These are phyloP conservation scores for Paedocypris micromegethes DNA, from an alignment of 2,797 vertebrate species.

Conservation along the genomic window DNA sequence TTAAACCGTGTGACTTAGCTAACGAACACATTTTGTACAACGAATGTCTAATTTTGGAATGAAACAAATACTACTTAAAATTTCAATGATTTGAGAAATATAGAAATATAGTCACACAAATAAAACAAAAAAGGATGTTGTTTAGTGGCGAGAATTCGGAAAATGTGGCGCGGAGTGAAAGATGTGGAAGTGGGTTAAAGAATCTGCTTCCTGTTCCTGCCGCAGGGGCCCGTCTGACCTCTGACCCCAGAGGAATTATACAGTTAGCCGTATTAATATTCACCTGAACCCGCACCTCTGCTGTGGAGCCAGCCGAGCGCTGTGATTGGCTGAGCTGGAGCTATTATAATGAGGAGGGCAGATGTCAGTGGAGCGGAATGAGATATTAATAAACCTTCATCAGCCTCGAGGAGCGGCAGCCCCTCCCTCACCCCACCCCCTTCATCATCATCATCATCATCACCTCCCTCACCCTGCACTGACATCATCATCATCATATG, in stretches of 20 bases:
- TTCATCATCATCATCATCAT: conserved; percentile 12
- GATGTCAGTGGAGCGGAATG: conserved; percentile 48
- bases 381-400: conserved; percentile 54
- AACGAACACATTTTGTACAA: too few species aligned
- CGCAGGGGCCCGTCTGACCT: conserved; percentile 51
- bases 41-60: too few species aligned
- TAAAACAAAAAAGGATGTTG: too few species aligned
- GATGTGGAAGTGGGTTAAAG: too few species aligned
- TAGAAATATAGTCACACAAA: too few species aligned
- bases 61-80: too few species aligned
- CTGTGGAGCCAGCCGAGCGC: conserved; percentile 21
- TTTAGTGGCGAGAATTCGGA: too few species aligned
- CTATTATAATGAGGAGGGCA: conserved; percentile 61
- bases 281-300: conserved; percentile 52
- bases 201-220: conserved; percentile 28
- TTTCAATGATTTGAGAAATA: too few species aligned
- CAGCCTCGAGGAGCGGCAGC: conserved; percentile 32
- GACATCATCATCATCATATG: too few species aligned
- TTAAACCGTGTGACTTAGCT: too few species aligned
- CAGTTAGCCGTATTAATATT: conserved; percentile 63
- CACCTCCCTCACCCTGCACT: too few species aligned
- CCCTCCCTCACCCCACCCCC: conserved; percentile 28
- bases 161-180: too few species aligned
- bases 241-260: conserved; percentile 55
- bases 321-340: conserved; percentile 50